Evolutionary conservation across 64 coral and sea anemone genomes (phyloP).

Genomic region (Dendrophyllia cribrosa): DNA sequence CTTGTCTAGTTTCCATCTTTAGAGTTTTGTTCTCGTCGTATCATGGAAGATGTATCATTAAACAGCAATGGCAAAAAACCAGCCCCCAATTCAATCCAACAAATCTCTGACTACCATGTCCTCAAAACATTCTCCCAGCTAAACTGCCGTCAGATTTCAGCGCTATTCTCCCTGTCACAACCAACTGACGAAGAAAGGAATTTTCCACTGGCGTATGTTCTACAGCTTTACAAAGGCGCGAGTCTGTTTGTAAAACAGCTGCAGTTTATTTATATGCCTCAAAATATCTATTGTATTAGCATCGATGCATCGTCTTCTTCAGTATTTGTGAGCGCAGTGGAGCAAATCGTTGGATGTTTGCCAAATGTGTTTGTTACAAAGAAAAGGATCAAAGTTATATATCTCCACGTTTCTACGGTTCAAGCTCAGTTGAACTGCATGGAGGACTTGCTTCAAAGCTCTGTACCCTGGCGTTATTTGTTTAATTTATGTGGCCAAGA

Average conservation of each 20-base stretch:
- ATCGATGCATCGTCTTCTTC: slow-evolving; percentile 15
- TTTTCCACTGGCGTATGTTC: slow-evolving; percentile 43
- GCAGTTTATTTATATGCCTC: slow-evolving; percentile 55
- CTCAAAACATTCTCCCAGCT: slow-evolving; percentile 1
- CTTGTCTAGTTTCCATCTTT: not conserved
- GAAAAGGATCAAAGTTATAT: slow-evolving; percentile 30
- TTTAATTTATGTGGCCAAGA: slow-evolving; percentile 48
- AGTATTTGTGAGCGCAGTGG: slow-evolving; percentile 18
- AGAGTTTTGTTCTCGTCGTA: slow-evolving; percentile 1
- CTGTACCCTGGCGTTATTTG: slow-evolving; percentile 36
- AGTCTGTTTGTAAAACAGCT: slow-evolving; percentile 41
- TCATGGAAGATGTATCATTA: not conserved
- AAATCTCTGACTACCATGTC: not conserved
- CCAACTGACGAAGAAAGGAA: slow-evolving; percentile 24
- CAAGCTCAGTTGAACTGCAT: slow-evolving; percentile 47
- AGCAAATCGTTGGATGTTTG: slow-evolving; percentile 23
- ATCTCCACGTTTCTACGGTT: slow-evolving; percentile 32
- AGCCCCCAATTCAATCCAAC: not conserved
- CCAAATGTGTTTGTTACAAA: slow-evolving; percentile 55
- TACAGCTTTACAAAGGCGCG: slow-evolving; percentile 49
- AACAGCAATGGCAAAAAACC: not conserved
- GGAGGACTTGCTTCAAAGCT: slow-evolving; percentile 18
- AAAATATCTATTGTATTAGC: slow-evolving; percentile 62
- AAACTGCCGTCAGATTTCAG: not conserved
- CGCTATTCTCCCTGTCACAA: not conserved